Conservation (phyloP, 2,113 vertebrate species). For the Callospermophilus lateralis region DNA sequence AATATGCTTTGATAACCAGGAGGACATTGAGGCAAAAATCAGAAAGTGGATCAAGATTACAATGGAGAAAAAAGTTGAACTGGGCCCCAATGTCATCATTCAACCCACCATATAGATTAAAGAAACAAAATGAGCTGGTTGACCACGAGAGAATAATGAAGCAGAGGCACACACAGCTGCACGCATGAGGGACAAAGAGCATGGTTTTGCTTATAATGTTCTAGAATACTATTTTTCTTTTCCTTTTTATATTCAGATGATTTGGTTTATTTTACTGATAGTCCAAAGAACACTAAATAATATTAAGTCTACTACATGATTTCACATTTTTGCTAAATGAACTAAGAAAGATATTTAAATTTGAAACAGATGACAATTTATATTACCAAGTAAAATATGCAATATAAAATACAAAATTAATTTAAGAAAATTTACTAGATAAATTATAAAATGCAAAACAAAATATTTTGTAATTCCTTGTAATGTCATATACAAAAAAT, state of each 20-base stretch:
- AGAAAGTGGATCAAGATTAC: background rate
- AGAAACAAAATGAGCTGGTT: background rate
- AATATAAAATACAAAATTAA: background rate
- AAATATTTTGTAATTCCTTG: background rate
- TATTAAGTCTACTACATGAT: background rate
- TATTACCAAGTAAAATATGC: background rate
- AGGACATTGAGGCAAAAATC: background rate
- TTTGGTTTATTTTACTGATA: background rate
- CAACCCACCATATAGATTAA: background rate
- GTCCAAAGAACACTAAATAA: background rate
- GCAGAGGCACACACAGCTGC: rapidly evolving
- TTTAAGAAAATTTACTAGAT: background rate
- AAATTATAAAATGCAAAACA: background rate
- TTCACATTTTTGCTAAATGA: background rate
- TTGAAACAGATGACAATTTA: background rate
- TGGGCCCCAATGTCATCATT: background rate
- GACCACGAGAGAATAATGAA: background rate
- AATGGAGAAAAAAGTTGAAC: background rate
- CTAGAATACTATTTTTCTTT: background rate
- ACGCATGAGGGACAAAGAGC: rapidly evolving
- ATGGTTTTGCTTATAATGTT: background rate
- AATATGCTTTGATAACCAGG: background rate
- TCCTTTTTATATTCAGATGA: background rate
- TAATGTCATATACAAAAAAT: background rate
- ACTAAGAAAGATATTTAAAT: background rate